Evolutionary conservation across 2,888 invertebrate species (phyloP), one percentile per base, ranked within the genome.

Genomic region (Esperia sulphurella): DNA sequence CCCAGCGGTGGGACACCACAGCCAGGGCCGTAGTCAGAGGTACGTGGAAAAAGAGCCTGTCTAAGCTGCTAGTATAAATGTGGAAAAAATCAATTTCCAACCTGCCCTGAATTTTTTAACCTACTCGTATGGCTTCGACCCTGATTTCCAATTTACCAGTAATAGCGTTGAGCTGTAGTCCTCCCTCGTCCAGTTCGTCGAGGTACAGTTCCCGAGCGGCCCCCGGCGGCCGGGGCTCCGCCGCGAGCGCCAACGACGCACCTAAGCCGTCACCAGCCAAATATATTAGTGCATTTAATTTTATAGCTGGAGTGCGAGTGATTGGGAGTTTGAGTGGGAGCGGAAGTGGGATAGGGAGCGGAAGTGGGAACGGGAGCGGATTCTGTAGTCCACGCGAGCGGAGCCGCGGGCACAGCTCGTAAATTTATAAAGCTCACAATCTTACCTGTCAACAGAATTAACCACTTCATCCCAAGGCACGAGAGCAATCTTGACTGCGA

Each of bases 361-460:
- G n/a, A n/a, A n/a, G n/a, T n/a, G n/a, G n/a, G n/a, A n/a, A n/a
- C n/a, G n/a, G n/a, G n/a, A n/a, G n/a, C n/a, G n/a, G n/a, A n/a
- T n/a, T n/a, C n/a, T n/a, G n/a, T 14, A 9, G 21, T 39, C 45
- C 4, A 39, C 13, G 37, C 13, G 33, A 38, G 12, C 43, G 8
- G 8, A 45, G n/a, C 14, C n/a, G n/a, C n/a, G n/a, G n/a, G 30
- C 5, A 30, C 30, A 30, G 8, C 30, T 30, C 8, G 5, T 30
- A 30, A 30, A 30, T 30, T 30, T 7, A 30, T 30, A 5, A 33
- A 33, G 33, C 10, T 10, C 33, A 33, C 5, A 33, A n/a, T 45
- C 66, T 52, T 60, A 86, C 86, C 85, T 68, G 83, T 74, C 35
- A 85, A 56, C 28, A 83, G 51, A 44, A 84, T 51, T 41, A 84